Evolutionary conservation across 2,113 vertebrate genomes (phyloP), one percentile per base, ranked within the genome.

Genomic region (Tenebrosternarchus preto): DNA sequence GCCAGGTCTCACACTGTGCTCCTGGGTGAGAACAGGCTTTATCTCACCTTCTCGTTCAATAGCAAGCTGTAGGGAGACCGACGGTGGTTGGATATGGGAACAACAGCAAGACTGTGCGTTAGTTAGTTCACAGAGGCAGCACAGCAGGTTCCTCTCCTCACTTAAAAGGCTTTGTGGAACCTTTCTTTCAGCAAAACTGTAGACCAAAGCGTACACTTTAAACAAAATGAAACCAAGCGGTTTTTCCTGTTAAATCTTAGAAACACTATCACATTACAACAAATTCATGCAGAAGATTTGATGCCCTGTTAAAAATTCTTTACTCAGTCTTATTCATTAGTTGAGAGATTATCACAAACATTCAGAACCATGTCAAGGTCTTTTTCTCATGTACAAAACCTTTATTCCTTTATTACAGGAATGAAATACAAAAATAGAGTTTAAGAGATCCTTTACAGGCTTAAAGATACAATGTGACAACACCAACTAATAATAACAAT

Each of bases 391-490:
- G 15, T 43, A 73, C 27, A 83, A 83, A 84, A 77, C 15, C 71
- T 89, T 89, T 87, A 85, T 87, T 87, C 70, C 76, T 70, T 76
- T 84, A 50, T 50, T 50, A 78, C 29, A 78, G 81, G 60, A 83
- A 61, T 69, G 67, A 88, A 68, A 73, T 88, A 89, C 64, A 88
- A 88, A 88, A 89, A 89, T 85, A 88, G 50, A 83, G 73, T 59
- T 82, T 73, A 78, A n/a, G 66, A 83, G 66, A 33, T 76, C 57
- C 72, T 82, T 77, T 50, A 75, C 31, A 76, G 68, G 66, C 29
- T 8, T 61, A 17, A 63, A 73, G 60, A 72, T 66, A 68, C 25
- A 61, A 67, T 69, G 43, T 7, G 73, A 73, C 55, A 60, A 76
- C 15, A 68, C 63, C 22, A 79, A 31, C 67, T 73, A 80, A 72